phyloP scores from a whole-genome alignment of 2,797 vertebrate genomes.

The Acrossocheilus fasciatus region DNA sequence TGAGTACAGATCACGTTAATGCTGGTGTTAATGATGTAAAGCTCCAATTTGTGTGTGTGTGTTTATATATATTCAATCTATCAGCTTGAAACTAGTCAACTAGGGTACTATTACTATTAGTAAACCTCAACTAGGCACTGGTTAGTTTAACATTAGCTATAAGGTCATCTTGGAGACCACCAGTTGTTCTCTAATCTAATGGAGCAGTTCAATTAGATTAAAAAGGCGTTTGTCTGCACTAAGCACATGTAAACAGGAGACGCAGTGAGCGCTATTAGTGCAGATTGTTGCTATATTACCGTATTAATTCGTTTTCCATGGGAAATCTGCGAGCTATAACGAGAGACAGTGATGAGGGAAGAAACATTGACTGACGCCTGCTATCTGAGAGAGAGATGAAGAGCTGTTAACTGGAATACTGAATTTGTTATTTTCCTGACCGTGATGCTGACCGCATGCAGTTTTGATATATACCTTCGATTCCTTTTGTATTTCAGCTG shows the following conservation, averaged over 20 bases:
- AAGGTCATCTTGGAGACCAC: neutral
- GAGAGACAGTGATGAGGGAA: conserved; percentile 45
- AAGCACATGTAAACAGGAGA: conserved; percentile 64
- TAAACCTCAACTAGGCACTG: neutral
- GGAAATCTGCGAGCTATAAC: conserved; percentile 55
- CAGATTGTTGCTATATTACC: conserved; percentile 62
- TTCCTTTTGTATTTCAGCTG: neutral
- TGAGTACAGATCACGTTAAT: neutral
- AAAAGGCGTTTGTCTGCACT: conserved; percentile 52
- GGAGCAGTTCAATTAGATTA: conserved; percentile 52
- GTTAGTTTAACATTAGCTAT: neutral
- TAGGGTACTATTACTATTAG: neutral
- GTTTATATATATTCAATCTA: neutral
- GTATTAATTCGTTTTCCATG: conserved; percentile 62
- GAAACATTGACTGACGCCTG: conserved; percentile 48
- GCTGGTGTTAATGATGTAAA: neutral
- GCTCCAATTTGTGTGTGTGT: neutral
- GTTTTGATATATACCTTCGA: neutral
- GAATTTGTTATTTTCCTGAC: neutral
- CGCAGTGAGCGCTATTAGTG: conserved; percentile 53
- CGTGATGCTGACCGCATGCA: neutral
- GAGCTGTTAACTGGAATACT: neutral
- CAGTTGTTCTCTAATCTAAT: conserved; percentile 29
- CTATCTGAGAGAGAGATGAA: conserved; percentile 35
- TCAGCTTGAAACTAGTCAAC: neutral